A percentile compares a stretch with the other conserved stretches of the same genome.
These are phyloP conservation scores for Ceratotherium simum DNA, from an alignment of 2,113 vertebrate species.

Conservation along the genomic window DNA sequence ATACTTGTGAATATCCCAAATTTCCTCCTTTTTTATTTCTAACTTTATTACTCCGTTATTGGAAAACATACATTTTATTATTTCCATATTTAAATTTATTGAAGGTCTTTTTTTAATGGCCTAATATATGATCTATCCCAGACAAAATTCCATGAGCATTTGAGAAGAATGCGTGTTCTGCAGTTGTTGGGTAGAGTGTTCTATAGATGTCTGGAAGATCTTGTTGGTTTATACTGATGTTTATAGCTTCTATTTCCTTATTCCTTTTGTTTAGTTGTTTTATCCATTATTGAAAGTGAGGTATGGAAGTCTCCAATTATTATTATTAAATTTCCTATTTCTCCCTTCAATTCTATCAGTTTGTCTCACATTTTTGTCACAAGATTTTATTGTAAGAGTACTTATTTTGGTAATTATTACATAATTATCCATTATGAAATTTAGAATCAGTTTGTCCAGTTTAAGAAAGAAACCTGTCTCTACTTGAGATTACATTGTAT, in stretches of 20 bases:
- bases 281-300: not conserved
- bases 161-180: not conserved
- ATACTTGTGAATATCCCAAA: not conserved
- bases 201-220: not conserved
- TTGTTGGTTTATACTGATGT: not conserved
- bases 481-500: not conserved
- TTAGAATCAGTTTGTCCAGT: not conserved
- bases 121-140: not conserved
- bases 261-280: not conserved
- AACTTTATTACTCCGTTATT: not conserved
- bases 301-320: not conserved
- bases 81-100: not conserved
- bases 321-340: not conserved
- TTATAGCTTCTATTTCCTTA: not conserved
- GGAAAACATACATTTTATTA: not conserved
- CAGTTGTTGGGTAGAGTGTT: not conserved
- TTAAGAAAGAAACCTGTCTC: not conserved
- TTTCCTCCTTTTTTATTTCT: not conserved
- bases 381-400: not conserved
- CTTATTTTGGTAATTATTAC: not conserved
- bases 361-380: not conserved
- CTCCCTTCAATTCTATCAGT: not conserved
- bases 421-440: not conserved
- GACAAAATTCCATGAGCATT: not conserved
- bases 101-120: not conserved